phyloP scores from a whole-genome alignment of 2,113 vertebrate species.

The Hippocampus guttulatus region DNA sequence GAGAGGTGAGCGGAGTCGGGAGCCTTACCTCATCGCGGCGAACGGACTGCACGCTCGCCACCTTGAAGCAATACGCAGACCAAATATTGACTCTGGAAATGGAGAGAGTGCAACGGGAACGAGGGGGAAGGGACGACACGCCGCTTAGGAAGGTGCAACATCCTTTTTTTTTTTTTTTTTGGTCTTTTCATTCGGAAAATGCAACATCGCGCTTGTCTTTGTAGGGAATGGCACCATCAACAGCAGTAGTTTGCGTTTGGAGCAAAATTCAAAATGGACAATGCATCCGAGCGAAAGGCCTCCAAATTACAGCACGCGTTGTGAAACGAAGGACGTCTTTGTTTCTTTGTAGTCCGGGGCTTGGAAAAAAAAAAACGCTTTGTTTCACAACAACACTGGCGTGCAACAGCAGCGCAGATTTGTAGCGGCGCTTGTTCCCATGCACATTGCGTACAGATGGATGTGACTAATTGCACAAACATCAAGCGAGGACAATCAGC shows the following conservation, averaged over 20 bases:
- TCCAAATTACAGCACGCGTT: not conserved
- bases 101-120: constrained; percentile 59
- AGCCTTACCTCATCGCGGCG: constrained; percentile 47
- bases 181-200: too few species aligned
- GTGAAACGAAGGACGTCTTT: not conserved
- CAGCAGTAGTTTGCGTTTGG: too few species aligned
- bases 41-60: constrained; percentile 30
- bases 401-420: constrained; percentile 37
- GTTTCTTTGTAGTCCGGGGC: not conserved
- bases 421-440: constrained; percentile 51
- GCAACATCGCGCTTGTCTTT: too few species aligned
- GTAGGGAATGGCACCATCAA: too few species aligned
- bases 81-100: constrained; percentile 71
- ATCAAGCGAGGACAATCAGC: constrained; percentile 43
- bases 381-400: not conserved
- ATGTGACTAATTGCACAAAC: constrained; percentile 64
- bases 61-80: constrained; percentile 58
- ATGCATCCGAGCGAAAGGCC: too few species aligned
- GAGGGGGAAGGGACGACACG: constrained; percentile 24
- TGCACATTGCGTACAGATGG: constrained; percentile 58
- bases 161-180: too few species aligned
- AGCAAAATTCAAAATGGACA: not conserved
- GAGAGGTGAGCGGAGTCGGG: constrained; percentile 22
- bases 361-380: not conserved
- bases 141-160: not conserved